Evolutionary conservation across 1,140 invertebrate species (phyloP).

Genomic region (silkworm (Bombyx mori)): DNA sequence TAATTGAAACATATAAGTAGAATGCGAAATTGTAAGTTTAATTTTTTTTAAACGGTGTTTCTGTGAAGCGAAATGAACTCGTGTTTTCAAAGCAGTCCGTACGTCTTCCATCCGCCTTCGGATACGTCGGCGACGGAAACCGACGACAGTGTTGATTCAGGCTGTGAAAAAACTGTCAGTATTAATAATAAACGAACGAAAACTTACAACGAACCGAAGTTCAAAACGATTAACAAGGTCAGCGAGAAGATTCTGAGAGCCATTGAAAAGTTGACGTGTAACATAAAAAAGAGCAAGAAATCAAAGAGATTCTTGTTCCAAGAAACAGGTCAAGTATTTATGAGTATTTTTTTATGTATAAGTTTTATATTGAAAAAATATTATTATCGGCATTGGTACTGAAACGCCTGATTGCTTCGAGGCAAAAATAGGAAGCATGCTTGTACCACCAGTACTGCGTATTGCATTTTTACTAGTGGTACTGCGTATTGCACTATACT

Average conservation of each 20-base stretch:
- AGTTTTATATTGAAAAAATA: not conserved
- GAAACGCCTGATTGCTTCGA: no score
- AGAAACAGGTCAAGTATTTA: slow-evolving; percentile 12
- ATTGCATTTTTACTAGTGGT: no score
- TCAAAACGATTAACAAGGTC: slow-evolving; percentile 64
- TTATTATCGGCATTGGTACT: not conserved
- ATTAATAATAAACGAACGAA: slow-evolving; percentile 46
- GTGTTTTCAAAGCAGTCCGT: slow-evolving; percentile 49
- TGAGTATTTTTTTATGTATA: no score
- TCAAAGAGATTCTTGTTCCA: slow-evolving; percentile 23
- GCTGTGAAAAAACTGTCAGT: slow-evolving; percentile 43
- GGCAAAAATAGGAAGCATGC: no score
- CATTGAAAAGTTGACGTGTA: slow-evolving; percentile 58
- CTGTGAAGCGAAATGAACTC: slow-evolving; percentile 39
- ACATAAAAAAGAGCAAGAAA: slow-evolving; percentile 43
- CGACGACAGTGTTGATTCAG: slow-evolving; percentile 54
- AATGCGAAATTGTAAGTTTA: not conserved
- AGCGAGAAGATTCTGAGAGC: slow-evolving; percentile 61
- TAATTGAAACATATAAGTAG: not conserved
- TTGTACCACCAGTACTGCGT: no score
- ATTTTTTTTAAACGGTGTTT: not conserved
- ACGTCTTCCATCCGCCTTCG: slow-evolving; percentile 59
- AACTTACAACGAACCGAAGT: slow-evolving; percentile 57
- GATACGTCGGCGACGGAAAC: slow-evolving; percentile 63
- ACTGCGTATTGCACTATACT: no score